phyloP scores from a whole-genome alignment of 2,888 invertebrate species.

The Chrysotoxum bicinctum region DNA sequence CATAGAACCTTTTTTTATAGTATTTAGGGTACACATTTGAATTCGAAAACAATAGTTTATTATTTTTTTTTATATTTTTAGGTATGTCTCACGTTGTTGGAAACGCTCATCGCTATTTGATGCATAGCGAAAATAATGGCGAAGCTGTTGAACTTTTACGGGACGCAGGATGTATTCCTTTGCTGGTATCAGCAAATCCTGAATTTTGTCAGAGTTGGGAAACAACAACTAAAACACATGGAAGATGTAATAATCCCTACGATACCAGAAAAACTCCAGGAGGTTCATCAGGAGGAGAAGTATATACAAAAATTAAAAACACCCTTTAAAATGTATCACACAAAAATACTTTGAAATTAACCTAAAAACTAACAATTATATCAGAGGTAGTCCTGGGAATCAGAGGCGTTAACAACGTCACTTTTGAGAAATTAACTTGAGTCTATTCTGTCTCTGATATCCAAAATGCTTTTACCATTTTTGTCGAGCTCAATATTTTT shows the following conservation, averaged over 20 bases:
- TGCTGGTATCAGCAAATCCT: constrained; percentile 92
- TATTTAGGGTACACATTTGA: too few species aligned
- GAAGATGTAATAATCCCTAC: constrained; percentile 92
- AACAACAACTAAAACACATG: constrained; percentile 89
- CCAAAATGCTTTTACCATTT: neutral
- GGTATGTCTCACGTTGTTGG: constrained; percentile 89
- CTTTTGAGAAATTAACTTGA: too few species aligned
- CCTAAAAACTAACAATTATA: neutral
- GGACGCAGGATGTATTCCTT: constrained; percentile 89
- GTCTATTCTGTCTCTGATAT: neutral
- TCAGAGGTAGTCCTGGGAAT: neutral
- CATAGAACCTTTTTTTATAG: too few species aligned
- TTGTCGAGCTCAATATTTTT: constrained; percentile 39
- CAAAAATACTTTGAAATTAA: constrained; percentile 46
- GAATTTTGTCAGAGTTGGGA: constrained; percentile 95
- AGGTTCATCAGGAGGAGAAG: constrained; percentile 95
- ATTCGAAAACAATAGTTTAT: too few species aligned
- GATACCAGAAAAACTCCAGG: constrained; percentile 88
- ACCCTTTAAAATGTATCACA: neutral
- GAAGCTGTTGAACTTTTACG: constrained; percentile 85
- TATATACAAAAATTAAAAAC: constrained; percentile 76
- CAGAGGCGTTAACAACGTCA: neutral
- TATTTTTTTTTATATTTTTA: constrained; percentile 75
- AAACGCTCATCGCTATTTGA: constrained; percentile 82
- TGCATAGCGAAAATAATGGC: constrained; percentile 86